Conservation (phyloP, 2,797 vertebrate genomes). For the Rhabdomys pumilio region DNA sequence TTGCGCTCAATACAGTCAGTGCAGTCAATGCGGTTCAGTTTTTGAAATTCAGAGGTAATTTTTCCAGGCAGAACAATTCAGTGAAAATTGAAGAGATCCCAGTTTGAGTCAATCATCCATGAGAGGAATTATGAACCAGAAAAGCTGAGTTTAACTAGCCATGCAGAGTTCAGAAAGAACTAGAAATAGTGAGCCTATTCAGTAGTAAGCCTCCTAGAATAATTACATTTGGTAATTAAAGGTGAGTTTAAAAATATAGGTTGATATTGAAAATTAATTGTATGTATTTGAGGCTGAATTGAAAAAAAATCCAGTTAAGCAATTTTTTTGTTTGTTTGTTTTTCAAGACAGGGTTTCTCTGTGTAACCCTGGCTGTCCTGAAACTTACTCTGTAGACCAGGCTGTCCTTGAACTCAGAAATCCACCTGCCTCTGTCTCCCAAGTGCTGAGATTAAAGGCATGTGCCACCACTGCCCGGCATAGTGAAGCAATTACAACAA, state of each 20-base stretch:
- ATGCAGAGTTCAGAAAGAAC: not conserved
- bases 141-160: not conserved
- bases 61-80: not conserved
- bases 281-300: not conserved
- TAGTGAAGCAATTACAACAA: not conserved
- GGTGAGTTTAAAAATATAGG: not conserved
- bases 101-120: not conserved
- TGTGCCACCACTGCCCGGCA: too few species aligned
- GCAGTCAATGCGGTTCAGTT: not conserved
- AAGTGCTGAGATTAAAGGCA: too few species aligned
- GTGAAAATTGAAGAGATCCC: not conserved
- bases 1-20: not conserved
- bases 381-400: too few species aligned
- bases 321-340: too few species aligned
- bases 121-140: not conserved
- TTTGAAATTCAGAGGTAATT: not conserved
- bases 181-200: not conserved
- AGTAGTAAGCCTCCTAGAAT: not conserved
- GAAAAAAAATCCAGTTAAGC: not conserved
- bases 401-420: too few species aligned
- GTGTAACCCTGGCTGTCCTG: too few species aligned
- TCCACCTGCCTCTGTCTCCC: too few species aligned
- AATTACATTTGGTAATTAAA: not conserved
- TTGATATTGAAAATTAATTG: not conserved
- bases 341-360: too few species aligned